Conservation (phyloP, 2,797 vertebrate genomes). For the Fundulus diaphanus region DNA sequence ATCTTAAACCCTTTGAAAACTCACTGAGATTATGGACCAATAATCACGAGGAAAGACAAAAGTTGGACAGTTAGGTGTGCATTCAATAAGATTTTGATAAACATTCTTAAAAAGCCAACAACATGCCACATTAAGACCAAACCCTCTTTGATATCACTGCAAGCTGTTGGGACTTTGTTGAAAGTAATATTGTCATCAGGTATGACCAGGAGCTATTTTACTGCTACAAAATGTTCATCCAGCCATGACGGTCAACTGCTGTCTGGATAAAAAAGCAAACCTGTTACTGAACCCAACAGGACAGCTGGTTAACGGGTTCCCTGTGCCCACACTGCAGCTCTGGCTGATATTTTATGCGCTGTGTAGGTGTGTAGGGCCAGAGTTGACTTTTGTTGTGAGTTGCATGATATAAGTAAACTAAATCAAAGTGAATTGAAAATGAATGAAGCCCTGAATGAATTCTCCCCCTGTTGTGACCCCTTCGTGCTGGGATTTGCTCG, state of each 20-base stretch:
- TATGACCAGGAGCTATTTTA: no score
- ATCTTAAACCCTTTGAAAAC: background rate
- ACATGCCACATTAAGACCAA: no score
- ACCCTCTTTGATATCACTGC: no score
- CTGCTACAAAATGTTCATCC: no score
- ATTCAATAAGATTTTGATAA: no score
- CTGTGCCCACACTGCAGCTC: background rate
- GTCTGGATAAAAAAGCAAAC: background rate
- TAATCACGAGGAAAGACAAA: no score
- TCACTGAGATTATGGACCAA: background rate
- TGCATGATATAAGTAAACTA: background rate
- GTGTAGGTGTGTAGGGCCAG: background rate
- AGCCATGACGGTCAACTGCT: background rate
- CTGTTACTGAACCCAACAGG: background rate
- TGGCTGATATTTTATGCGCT: background rate
- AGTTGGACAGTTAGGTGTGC: no score
- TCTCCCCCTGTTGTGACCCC: background rate
- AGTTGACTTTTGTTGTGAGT: background rate
- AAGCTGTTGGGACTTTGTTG: no score
- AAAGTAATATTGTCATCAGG: no score
- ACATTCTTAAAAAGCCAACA: no score
- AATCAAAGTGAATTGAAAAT: background rate
- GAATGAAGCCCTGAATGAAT: background rate
- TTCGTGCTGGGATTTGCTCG: background rate
- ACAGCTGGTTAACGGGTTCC: background rate